These are phyloP conservation scores for Lagothrix lagotricha DNA, from an alignment of 2,797 vertebrate species.

Conservation along the genomic window DNA sequence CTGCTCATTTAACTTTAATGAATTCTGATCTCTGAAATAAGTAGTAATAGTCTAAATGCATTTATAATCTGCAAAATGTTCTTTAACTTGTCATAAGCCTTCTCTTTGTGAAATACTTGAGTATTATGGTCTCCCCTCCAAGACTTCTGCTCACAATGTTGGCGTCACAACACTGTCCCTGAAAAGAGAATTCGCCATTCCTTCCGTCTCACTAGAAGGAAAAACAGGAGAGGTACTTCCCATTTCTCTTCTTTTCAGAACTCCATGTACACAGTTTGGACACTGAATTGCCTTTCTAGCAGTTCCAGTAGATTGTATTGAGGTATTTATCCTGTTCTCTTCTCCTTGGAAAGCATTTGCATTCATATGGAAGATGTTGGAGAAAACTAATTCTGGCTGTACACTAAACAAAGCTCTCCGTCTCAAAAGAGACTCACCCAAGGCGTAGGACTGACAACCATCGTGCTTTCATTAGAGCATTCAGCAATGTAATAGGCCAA, in stretches of 20 bases:
- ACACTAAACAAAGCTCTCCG: not conserved
- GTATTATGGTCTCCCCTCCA: not conserved
- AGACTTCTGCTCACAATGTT: not conserved
- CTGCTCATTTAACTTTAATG: constrained; percentile 47
- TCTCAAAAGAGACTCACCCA: not conserved
- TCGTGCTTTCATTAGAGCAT: not conserved
- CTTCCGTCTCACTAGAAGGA: not conserved
- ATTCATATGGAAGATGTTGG: not conserved
- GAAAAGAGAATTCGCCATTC: not conserved
- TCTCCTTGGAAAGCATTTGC: not conserved
- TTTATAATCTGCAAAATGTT: constrained; percentile 27
- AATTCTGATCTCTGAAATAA: constrained; percentile 59
- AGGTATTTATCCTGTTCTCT: not conserved
- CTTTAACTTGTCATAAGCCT: not conserved
- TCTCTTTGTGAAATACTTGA: not conserved
- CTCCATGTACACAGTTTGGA: accelerated
- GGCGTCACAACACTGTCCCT: not conserved
- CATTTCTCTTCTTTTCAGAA: not conserved
- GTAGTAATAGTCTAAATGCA: constrained; percentile 32
- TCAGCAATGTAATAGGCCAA: not conserved
- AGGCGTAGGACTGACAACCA: not conserved
- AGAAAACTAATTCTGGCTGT: not conserved
- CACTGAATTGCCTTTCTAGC: not conserved
- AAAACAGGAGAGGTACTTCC: not conserved
- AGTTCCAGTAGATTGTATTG: not conserved